Evolutionary conservation across 2,797 vertebrate genomes (phyloP).

Genomic region (Spizella passerina): DNA sequence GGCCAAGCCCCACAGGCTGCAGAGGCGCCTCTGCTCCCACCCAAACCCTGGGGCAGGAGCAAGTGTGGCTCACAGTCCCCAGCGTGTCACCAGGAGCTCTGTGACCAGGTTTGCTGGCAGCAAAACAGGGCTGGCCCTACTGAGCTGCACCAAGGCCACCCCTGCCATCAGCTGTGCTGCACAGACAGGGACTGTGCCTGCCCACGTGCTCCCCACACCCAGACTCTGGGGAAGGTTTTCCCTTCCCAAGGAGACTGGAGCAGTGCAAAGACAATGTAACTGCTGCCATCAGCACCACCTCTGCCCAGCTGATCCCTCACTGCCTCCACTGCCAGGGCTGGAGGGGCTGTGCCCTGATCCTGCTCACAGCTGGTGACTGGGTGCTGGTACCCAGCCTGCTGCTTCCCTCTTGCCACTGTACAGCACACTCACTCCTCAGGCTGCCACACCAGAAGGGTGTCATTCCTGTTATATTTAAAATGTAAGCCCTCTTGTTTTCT

Average conservation of each 20-base stretch:
- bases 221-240: not conserved
- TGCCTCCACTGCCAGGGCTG: not conserved
- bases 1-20: not conserved
- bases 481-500: not conserved
- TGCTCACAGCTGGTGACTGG: accelerated
- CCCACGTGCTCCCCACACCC: accelerated
- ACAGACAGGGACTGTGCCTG: not conserved
- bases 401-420: not conserved
- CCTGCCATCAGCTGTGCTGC: not conserved
- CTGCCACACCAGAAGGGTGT: not conserved
- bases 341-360: not conserved
- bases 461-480: not conserved
- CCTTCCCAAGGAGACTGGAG: accelerated
- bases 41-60: not conserved
- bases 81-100: not conserved
- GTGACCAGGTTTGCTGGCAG: not conserved
- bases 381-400: not conserved
- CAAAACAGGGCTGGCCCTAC: not conserved
- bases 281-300: accelerated
- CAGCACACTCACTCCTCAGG: not conserved
- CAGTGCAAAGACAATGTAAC: not conserved
- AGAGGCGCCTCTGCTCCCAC: not conserved
- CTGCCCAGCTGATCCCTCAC: not conserved
- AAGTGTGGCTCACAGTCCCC: accelerated
- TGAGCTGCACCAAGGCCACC: not conserved